Base-by-base conservation (phyloP, 1,140 invertebrate species). In the Trinorchestia longiramus region DNA sequence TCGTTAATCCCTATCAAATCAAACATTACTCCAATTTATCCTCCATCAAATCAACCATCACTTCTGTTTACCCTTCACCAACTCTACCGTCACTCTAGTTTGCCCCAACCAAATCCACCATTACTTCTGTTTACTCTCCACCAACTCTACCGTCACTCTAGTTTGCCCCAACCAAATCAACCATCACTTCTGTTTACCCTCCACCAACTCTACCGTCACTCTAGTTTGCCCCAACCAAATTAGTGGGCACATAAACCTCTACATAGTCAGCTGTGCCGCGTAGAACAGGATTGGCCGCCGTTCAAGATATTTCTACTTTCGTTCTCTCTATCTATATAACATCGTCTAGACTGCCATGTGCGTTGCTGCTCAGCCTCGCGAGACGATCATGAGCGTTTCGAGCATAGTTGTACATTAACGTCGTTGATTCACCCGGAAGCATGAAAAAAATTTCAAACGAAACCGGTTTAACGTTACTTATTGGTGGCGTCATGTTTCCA, bases 251-350 rank as follows among this genome's bases (percentile, higher is more conserved):
- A 77, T 77, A 77, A 77, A 77, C 11, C 28, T 77, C 15, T 77
- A 77, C 62, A 36, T 77, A 77, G 62, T 77, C 62, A 77, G 62
- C 62, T 77, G 62, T 36, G 62, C 62, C 1, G 62, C 62, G 62
- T 77, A 77, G 62, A 77, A 77, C 62, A 77, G 62, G 28, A 77
- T 77, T 77, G 62, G 62, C 62, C 28, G 62, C 62, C 15, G 62
- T 77, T 77, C 62, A 77, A 77, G 62, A 77, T 77, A 77, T 77
- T 77, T 77, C 62, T 77, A 77, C 62, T 77, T 28, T 77, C 62
- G 28, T 11, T 11, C 62, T 19, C 62, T 3, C 62, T 77, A 77
- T 77, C 15, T 77, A 77, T 36, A 77, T 77, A 23, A 77, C 62
- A 23, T 77, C 62, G 62, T 77, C 62, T 77, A 77, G 62, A 77